phyloP scores from a whole-genome alignment of 1,140 invertebrate genomes.

The Meloidogyne chitwoodi region DNA sequence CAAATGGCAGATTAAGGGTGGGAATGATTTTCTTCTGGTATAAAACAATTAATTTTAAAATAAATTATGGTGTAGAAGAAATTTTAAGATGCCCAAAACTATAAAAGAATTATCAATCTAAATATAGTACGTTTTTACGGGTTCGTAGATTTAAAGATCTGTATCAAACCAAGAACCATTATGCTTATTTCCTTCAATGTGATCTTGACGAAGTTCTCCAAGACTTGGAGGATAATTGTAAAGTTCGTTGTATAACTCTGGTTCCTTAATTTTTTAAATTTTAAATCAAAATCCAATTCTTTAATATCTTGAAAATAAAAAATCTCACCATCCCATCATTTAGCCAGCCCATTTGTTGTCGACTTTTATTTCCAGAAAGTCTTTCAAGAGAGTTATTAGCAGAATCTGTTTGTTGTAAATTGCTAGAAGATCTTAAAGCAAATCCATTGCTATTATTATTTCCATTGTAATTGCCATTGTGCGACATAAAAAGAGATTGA shows the following conservation, averaged over 20 bases:
- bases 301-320: background rate
- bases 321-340: conserved; percentile 35
- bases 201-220: conserved; percentile 40
- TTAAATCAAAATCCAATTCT: no score
- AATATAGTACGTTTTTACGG: no score
- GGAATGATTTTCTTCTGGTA: no score
- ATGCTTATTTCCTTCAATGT: conserved; percentile 37
- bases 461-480: conserved; percentile 3
- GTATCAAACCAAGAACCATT: conserved; percentile 50
- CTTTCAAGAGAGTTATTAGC: conserved; percentile 39
- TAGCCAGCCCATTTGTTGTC: conserved; percentile 38
- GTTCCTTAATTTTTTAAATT: conserved; percentile 22
- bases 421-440: background rate
- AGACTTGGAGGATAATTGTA: conserved; percentile 42
- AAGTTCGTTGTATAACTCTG: conserved; percentile 46
- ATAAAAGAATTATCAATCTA: no score
- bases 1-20: background rate
- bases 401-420: conserved; percentile 4
- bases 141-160: conserved; percentile 27
- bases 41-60: background rate
- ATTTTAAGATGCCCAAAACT: background rate
- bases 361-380: background rate
- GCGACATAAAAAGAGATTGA: background rate
- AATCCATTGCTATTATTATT: background rate
- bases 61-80: background rate